Conservation (phyloP, 2,113 vertebrate genomes). For the Gambusia affinis region DNA sequence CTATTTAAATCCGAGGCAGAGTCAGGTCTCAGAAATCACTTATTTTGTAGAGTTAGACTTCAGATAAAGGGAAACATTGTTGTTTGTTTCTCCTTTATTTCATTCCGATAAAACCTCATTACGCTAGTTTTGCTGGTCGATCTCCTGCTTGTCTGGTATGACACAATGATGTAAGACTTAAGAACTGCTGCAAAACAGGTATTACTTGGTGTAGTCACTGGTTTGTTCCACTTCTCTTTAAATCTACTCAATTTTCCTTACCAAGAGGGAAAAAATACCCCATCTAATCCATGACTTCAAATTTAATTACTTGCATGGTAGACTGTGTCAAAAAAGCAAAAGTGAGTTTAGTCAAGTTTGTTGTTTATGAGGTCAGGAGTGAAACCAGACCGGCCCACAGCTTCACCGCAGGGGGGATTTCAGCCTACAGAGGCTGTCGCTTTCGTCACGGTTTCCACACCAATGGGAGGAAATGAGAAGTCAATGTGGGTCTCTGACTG, state of each 20-base stretch:
- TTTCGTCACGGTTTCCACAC: slow-evolving; percentile 42
- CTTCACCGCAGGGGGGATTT: slow-evolving; percentile 3
- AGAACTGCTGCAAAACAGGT: neutral
- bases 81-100: neutral
- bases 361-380: slow-evolving; percentile 11
- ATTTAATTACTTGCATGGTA: neutral
- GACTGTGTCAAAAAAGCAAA: neutral
- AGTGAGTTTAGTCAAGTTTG: neutral
- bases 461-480: slow-evolving; percentile 25
- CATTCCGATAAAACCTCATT: neutral
- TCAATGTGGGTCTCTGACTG: neutral
- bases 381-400: slow-evolving; percentile 46
- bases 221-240: neutral
- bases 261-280: neutral
- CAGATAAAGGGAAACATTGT: neutral
- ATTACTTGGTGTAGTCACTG: neutral
- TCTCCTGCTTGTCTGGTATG: no score
- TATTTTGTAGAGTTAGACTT: neutral
- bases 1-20: no score
- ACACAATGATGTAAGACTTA: no score
- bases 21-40: no score
- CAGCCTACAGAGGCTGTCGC: slow-evolving; percentile 8
- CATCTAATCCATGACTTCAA: neutral
- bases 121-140: neutral
- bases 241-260: neutral